Percentiles rank a stretch among this genome's conserved stretches.
Conservation (phyloP, 2,888 invertebrate species). For the Anarsia innoxiella region DNA sequence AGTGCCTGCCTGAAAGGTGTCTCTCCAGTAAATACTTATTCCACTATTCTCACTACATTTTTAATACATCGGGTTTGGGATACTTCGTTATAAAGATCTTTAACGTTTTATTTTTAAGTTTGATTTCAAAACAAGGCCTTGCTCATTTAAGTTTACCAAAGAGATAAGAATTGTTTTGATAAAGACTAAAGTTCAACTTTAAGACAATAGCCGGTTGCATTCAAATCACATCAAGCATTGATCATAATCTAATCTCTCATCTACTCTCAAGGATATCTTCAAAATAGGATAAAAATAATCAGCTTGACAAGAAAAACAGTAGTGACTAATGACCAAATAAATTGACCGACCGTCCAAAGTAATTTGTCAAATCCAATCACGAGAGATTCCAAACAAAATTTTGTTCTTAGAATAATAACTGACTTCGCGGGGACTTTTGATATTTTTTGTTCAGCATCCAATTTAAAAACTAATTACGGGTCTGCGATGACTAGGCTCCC, state of each 20-base stretch:
- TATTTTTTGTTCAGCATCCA: constrained; percentile 61
- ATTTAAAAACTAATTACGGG: constrained; percentile 73
- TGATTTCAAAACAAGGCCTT: no score
- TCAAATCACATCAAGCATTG: constrained; percentile 16
- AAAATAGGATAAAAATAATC: constrained; percentile 9
- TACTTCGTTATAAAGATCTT: no score
- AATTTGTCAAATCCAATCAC: constrained; percentile 70
- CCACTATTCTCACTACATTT: no score
- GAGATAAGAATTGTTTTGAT: no score
- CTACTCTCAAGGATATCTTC: background rate
- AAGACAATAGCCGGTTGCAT: no score
- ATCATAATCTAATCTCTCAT: constrained; percentile 6
- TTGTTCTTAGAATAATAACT: constrained; percentile 57
- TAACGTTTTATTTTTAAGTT: no score
- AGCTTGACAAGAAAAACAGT: constrained; percentile 29
- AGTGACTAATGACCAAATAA: constrained; percentile 47
- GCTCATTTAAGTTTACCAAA: no score
- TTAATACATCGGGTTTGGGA: no score
- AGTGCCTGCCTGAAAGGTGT: constrained; percentile 38
- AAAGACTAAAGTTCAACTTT: no score
- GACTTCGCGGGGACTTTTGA: constrained; percentile 52
- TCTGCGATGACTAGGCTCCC: constrained; percentile 59
- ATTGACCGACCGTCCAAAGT: constrained; percentile 42
- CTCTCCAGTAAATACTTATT: no score
- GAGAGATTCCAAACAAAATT: constrained; percentile 46